Evolutionary conservation across 2,888 invertebrate species (phyloP), one percentile per base, ranked within the genome.

Genomic region (Agonopterix subpropinquella): DNA sequence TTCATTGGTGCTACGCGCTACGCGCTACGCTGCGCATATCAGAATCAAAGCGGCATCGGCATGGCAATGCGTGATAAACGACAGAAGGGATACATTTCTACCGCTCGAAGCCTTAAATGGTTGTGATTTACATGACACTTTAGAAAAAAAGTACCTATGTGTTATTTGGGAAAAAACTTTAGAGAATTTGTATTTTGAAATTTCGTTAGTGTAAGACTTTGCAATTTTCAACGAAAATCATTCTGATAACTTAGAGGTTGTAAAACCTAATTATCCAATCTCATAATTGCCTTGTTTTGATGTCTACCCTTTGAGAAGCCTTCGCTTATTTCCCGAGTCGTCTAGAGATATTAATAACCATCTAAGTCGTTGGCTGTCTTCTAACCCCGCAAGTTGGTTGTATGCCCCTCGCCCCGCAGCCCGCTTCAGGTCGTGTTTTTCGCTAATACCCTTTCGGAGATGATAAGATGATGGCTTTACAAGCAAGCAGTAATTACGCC

Each of bases 391-490:
- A 65, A 61, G 64, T 65, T 59, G 67, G 70, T 66, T 63, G 62
- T 60, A 65, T 64, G 58, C 45, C 51, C 58, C 59, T 53, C 53
- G 18, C 45, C 48, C 28, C 28, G 28, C 28, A 28, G 7, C 28
- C 28, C 28, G 28, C 5, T 7, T 43, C 63, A 67, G 67, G 68
- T 74, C 72, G 73, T 83, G 80, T 86, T 86, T 85, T 85, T 82
- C 77, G 71, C 73, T 85, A 83, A 86, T 83, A 81, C 83, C 80
- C 80, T 75, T 81, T 80, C 69, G 68, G 76, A 81, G 79, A 80
- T 80, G 82, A 85, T 84, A 83, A 87, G 83, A 85, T 84, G 83
- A 84, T 85, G 81, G 80, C 80, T 84, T 85, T 82, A 83, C 80
- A 84, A 83, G 83, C 79, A 80, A 80, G 75, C 78, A 79, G 83